Conservation (phyloP, 2,797 vertebrate species). For the Paedocypris micromegethes region DNA sequence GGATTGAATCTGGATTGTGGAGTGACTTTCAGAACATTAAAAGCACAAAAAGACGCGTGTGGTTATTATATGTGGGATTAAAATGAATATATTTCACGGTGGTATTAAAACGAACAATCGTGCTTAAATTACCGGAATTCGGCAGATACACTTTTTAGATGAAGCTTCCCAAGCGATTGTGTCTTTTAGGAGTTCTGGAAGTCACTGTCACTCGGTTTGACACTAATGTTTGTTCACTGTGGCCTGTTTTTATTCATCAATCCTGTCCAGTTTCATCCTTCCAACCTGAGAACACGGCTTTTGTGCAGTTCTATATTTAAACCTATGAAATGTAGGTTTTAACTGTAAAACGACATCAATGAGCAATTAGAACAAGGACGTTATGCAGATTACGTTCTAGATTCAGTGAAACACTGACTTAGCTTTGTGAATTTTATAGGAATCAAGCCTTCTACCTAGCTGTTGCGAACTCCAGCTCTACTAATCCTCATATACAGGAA, state of each 20-base stretch:
- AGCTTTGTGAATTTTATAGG: no score
- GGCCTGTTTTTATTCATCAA: constrained; percentile 20
- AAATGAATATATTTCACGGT: not conserved
- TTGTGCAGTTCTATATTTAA: constrained; percentile 1
- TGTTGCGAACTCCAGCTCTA: no score
- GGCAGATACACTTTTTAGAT: not conserved
- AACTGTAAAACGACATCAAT: no score
- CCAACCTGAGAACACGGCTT: not conserved
- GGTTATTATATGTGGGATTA: constrained; percentile 8
- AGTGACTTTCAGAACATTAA: constrained; percentile 26
- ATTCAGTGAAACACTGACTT: no score
- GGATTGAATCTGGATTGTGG: constrained; percentile 42
- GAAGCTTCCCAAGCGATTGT: constrained; percentile 23
- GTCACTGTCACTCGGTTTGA: constrained; percentile 41
- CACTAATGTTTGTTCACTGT: constrained; percentile 31
- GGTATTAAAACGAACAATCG: constrained; percentile 1
- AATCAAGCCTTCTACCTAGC: no score
- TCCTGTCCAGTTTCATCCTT: constrained; percentile 11
- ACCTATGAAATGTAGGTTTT: no score
- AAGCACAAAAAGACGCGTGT: constrained; percentile 18
- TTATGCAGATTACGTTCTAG: no score
- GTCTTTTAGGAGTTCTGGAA: constrained; percentile 37
- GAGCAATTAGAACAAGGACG: no score
- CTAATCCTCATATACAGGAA: no score
- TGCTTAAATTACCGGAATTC: not conserved